These are phyloP conservation scores for Odontamblyopus lacepedii DNA, from an alignment of 2,797 vertebrate species.

Conservation along the genomic window DNA sequence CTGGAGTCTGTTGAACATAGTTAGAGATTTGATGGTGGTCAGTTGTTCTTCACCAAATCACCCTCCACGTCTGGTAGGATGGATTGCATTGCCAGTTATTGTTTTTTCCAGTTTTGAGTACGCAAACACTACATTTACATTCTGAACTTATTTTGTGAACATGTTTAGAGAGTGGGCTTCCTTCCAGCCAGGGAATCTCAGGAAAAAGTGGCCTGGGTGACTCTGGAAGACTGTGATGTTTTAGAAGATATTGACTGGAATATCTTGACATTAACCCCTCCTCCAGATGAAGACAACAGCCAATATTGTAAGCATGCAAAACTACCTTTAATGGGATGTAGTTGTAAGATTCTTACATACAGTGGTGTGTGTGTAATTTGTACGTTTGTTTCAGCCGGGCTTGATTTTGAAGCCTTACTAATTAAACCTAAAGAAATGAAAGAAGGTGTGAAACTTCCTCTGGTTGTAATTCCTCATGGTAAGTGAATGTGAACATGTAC, in stretches of 20 bases:
- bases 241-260: slow-evolving; percentile 86
- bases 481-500: slow-evolving; percentile 40
- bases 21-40: slow-evolving; percentile 89
- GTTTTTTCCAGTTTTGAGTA: background rate
- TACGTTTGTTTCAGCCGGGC: slow-evolving; percentile 74
- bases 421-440: slow-evolving; percentile 81
- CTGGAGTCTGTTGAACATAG: slow-evolving; percentile 88
- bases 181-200: slow-evolving; percentile 80
- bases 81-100: background rate
- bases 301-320: slow-evolving; percentile 77
- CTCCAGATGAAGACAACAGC: slow-evolving; percentile 84
- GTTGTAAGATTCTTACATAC: too few relatives aligned
- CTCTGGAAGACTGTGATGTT: slow-evolving; percentile 81
- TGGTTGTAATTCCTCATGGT: slow-evolving; percentile 93
- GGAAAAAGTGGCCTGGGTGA: slow-evolving; percentile 83
- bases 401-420: slow-evolving; percentile 91
- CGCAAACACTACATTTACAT: too few relatives aligned
- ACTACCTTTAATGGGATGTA: too few relatives aligned
- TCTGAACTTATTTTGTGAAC: background rate
- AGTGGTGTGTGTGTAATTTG: too few relatives aligned
- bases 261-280: slow-evolving; percentile 84
- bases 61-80: slow-evolving; percentile 87
- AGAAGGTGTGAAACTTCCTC: slow-evolving; percentile 81
- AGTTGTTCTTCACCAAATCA: slow-evolving; percentile 89
- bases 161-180: slow-evolving; percentile 87